Conservation (phyloP, 2,888 invertebrate genomes). For the Parasteatoda lunata region DNA sequence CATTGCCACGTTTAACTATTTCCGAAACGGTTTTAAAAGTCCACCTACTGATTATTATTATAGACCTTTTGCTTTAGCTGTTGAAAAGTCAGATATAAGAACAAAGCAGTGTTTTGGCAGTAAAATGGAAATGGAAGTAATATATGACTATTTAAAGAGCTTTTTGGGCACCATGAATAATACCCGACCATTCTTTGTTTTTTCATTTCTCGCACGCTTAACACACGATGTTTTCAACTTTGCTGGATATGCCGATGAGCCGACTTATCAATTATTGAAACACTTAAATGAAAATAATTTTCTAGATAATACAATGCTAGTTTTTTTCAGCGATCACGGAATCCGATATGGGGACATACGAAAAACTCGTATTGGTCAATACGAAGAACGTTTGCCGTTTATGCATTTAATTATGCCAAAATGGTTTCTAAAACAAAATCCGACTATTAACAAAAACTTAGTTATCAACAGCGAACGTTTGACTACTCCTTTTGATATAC, state of each 20-base stretch:
- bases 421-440: slow-evolving; percentile 72
- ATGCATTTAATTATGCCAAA: slow-evolving; percentile 73
- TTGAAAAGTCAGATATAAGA: slow-evolving; percentile 70
- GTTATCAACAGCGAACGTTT: slow-evolving; percentile 72
- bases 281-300: slow-evolving; percentile 77
- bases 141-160: slow-evolving; percentile 61
- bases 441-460: slow-evolving; percentile 70
- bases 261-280: slow-evolving; percentile 77
- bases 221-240: slow-evolving; percentile 73
- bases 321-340: slow-evolving; percentile 75
- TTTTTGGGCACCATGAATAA: slow-evolving; percentile 56
- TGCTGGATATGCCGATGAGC: slow-evolving; percentile 73
- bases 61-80: slow-evolving; percentile 73
- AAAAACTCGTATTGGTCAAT: slow-evolving; percentile 81
- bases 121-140: slow-evolving; percentile 67
- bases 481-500: slow-evolving; percentile 75
- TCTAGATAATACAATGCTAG: slow-evolving; percentile 80
- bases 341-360: slow-evolving; percentile 74
- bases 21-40: slow-evolving; percentile 72
- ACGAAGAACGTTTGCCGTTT: slow-evolving; percentile 75
- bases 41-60: slow-evolving; percentile 74
- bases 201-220: slow-evolving; percentile 73
- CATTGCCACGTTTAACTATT: slow-evolving; percentile 74
- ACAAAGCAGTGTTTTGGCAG: slow-evolving; percentile 55
- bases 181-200: slow-evolving; percentile 71